Conservation (phyloP, 1,140 invertebrate species). For the Aphelenchoides fujianensis region DNA sequence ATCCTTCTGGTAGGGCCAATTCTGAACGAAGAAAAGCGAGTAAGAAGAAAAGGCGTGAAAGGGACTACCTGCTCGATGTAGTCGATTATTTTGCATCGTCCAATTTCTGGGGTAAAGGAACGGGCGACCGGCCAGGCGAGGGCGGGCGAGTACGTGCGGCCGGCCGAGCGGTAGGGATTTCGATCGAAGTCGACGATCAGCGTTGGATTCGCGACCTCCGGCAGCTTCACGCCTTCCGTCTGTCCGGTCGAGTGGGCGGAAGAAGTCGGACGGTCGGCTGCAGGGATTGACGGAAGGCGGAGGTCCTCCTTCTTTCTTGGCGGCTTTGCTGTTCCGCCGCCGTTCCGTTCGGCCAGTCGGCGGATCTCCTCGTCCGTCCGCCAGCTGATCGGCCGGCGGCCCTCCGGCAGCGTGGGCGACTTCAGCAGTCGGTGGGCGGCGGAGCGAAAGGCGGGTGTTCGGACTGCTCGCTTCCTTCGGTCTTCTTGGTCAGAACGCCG, state of each 20-base stretch:
- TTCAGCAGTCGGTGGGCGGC: too few relatives aligned
- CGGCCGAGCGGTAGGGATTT: conserved; percentile 14
- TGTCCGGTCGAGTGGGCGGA: too few relatives aligned
- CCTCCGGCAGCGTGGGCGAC: too few relatives aligned
- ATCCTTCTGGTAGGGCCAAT: conserved; percentile 1
- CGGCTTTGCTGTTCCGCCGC: too few relatives aligned
- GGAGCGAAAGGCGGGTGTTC: too few relatives aligned
- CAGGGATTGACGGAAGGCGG: too few relatives aligned
- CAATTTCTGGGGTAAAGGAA: conserved; percentile 18
- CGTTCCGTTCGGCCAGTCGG: neutral
- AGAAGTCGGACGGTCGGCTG: too few relatives aligned
- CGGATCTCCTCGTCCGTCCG: neutral
- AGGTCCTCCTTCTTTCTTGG: too few relatives aligned
- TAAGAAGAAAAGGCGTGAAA: neutral
- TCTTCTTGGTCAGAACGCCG: neutral
- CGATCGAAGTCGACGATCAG: neutral
- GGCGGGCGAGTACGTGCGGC: neutral
- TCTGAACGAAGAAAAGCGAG: neutral
- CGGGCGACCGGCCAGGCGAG: neutral
- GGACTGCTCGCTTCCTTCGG: too few relatives aligned
- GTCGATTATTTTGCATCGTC: conserved; percentile 22
- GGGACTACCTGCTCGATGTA: conserved; percentile 18
- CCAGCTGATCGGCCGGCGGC: neutral
- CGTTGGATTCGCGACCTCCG: neutral
- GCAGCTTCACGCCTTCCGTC: neutral